Conservation (phyloP, 2,113 vertebrate genomes). For the Saguinus midas region DNA sequence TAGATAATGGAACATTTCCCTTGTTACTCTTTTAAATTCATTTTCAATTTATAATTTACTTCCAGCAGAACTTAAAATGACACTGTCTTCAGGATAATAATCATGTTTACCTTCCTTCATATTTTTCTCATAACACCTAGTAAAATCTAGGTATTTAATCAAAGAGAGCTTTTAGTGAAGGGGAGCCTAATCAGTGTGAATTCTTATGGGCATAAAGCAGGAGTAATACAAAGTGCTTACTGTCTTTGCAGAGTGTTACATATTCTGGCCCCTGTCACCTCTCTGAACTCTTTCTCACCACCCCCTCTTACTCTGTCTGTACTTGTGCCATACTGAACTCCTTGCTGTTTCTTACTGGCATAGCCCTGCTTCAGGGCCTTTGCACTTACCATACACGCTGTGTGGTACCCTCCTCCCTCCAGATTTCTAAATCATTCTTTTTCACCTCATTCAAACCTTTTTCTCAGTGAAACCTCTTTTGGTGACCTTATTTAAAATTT, state of each 20-base stretch:
- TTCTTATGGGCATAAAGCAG: neutral
- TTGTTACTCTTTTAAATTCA: slow-evolving; percentile 21
- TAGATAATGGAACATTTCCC: neutral
- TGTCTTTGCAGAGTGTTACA: neutral
- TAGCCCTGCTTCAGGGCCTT: neutral
- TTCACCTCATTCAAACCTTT: neutral
- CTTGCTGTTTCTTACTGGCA: neutral
- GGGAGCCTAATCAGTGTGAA: neutral
- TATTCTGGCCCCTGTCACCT: neutral
- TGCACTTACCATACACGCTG: neutral
- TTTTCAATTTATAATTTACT: slow-evolving; percentile 9
- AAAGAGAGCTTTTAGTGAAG: neutral
- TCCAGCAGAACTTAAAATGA: neutral
- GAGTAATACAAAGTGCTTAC: neutral
- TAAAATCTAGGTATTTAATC: neutral
- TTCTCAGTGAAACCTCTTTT: neutral
- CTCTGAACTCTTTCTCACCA: neutral
- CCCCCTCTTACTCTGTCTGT: neutral
- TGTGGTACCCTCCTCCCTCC: neutral
- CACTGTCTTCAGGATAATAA: neutral
- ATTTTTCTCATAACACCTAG: neutral
- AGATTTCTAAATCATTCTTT: neutral
- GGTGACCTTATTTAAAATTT: neutral
- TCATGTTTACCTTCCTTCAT: neutral
- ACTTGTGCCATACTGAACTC: neutral